These are phyloP conservation scores for Lasiurus cinereus DNA, from an alignment of 2,113 vertebrate genomes.

Conservation along the genomic window DNA sequence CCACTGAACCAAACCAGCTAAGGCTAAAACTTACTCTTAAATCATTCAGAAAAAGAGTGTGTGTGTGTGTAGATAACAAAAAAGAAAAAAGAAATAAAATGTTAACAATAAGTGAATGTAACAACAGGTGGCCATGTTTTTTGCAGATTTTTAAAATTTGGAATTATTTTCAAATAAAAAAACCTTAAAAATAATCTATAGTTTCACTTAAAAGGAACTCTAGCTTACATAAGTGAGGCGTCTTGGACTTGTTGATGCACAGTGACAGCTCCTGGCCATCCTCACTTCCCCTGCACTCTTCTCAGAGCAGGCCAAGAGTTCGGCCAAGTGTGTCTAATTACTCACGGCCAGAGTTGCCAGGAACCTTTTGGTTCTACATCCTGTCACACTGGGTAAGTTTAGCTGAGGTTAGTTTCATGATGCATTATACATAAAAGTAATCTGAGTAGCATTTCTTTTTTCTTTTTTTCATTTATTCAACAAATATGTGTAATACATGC, in stretches of 20 bases:
- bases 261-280: background rate
- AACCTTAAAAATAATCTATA: background rate
- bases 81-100: background rate
- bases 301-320: background rate
- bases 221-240: background rate
- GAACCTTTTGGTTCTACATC: constrained; percentile 37
- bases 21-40: background rate
- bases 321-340: constrained; percentile 36
- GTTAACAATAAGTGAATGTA: background rate
- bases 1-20: too few species aligned
- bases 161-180: constrained; percentile 21
- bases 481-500: background rate
- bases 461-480: background rate
- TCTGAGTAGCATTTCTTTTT: background rate
- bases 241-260: background rate
- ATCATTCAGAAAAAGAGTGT: background rate
- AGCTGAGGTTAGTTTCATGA: constrained; percentile 43
- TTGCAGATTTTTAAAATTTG: background rate
- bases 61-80: background rate
- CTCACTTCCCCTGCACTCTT: background rate
- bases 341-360: background rate
- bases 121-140: background rate
- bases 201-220: background rate
- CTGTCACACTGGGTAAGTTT: background rate
- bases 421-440: background rate